Conservation (phyloP, 2,797 vertebrate species). For the Rhadinocentrus ornatus region DNA sequence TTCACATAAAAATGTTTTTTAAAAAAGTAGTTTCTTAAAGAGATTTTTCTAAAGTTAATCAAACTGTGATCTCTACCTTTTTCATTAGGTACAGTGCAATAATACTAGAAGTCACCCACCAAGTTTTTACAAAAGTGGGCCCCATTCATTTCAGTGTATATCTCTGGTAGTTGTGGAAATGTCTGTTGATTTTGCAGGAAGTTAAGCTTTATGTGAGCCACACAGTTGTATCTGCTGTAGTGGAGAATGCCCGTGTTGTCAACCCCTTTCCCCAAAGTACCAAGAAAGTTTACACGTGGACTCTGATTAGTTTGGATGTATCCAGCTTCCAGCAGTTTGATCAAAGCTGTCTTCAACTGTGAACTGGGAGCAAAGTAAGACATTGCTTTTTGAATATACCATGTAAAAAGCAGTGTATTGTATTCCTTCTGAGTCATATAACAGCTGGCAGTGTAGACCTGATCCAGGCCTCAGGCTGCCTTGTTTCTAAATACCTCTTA, state of each 20-base stretch:
- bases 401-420: conserved; percentile 22
- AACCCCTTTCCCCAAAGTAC: background rate
- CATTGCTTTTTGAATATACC: conserved; percentile 2
- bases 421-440: conserved; percentile 12
- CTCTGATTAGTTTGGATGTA: conserved; percentile 13
- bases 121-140: conserved; percentile 18
- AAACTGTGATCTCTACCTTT: conserved; percentile 19
- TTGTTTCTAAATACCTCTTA: conserved; percentile 66
- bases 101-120: conserved; percentile 27
- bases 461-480: conserved; percentile 35
- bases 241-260: background rate
- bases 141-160: conserved; percentile 18
- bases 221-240: background rate
- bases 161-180: conserved; percentile 9
- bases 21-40: background rate
- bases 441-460: conserved; percentile 30
- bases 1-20: background rate
- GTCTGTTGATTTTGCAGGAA: conserved; percentile 17
- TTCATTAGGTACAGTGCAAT: conserved; percentile 51
- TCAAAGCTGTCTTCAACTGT: background rate
- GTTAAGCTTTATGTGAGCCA: background rate
- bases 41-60: conserved; percentile 13
- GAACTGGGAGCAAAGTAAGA: conserved; percentile 4
- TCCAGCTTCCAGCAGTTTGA: background rate
- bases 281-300: background rate